Conservation (phyloP, 1,140 invertebrate genomes). For the Fragariocoptes setiger region DNA sequence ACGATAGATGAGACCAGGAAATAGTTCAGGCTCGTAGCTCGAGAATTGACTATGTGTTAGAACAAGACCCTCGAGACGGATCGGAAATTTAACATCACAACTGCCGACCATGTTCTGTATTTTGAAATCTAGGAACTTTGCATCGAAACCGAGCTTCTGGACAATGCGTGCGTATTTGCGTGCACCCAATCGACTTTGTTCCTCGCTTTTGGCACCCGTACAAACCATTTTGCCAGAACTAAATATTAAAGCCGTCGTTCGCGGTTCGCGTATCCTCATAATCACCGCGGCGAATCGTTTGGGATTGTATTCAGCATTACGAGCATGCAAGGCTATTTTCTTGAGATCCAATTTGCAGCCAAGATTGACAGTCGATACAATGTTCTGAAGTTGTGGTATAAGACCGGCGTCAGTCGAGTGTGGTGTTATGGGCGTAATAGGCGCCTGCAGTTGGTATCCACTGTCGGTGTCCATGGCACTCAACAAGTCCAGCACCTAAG, state of each 20-base stretch:
- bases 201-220: constrained; percentile 97
- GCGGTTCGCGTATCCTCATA: constrained; percentile 90
- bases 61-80: constrained; percentile 19
- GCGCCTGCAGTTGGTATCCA: no score
- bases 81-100: constrained; percentile 21
- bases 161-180: constrained; percentile 97
- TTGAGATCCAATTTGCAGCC: constrained; percentile 81
- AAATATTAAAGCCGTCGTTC: constrained; percentile 77
- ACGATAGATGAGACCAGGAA: constrained; percentile 91
- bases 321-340: constrained; percentile 87
- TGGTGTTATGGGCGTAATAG: constrained; percentile 76
- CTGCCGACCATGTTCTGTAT: constrained; percentile 97
- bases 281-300: constrained; percentile 99
- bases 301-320: constrained; percentile 99
- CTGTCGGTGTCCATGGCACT: no score
- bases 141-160: constrained; percentile 84
- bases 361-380: constrained; percentile 89
- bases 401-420: constrained; percentile 58
- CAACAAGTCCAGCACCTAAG: no score
- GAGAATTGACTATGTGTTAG: constrained; percentile 19
- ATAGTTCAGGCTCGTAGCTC: constrained; percentile 38
- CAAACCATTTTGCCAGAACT: constrained; percentile 99
- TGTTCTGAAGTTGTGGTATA: constrained; percentile 71
- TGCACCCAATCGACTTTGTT: constrained; percentile 75
- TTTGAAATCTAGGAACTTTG: constrained; percentile 97